Evolutionary conservation across 2,113 vertebrate species (phyloP).

Genomic region (Osmerus eperlanus): DNA sequence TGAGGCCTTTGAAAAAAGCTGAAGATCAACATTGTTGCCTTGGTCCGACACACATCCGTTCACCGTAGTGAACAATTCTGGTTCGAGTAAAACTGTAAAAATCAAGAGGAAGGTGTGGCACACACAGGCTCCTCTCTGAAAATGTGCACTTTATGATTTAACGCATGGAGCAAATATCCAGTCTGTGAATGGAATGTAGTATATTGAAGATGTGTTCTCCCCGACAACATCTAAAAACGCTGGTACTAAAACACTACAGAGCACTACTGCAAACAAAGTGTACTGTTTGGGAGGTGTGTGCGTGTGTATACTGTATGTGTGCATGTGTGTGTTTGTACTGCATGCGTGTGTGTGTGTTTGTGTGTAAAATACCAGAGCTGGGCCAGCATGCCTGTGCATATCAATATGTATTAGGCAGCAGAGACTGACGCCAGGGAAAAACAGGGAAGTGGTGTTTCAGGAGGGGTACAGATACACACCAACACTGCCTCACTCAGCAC

Average conservation of each 20-base stretch:
- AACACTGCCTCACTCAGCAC: conserved; percentile 14
- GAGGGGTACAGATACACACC: background rate
- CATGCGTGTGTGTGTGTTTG: conserved; percentile 3
- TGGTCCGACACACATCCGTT: background rate
- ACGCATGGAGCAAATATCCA: too few species aligned
- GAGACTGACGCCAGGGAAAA: background rate
- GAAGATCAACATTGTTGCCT: background rate
- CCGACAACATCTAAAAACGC: too few species aligned
- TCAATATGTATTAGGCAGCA: background rate
- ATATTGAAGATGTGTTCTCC: too few species aligned
- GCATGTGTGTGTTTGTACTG: background rate
- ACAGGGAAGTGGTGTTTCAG: background rate
- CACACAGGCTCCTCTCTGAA: too few species aligned
- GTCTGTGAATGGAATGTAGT: too few species aligned
- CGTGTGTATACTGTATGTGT: background rate
- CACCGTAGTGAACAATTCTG: too few species aligned
- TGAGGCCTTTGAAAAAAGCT: conserved; percentile 36
- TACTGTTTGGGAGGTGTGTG: background rate
- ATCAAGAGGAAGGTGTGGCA: background rate
- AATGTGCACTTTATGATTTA: too few species aligned
- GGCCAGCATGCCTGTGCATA: conserved; percentile 25
- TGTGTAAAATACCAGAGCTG: conserved; percentile 14
- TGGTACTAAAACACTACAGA: too few species aligned
- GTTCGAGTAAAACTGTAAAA: too few species aligned
- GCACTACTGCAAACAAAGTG: too few species aligned